Conservation (phyloP, 2,113 vertebrate genomes). For the Empidonax traillii region DNA sequence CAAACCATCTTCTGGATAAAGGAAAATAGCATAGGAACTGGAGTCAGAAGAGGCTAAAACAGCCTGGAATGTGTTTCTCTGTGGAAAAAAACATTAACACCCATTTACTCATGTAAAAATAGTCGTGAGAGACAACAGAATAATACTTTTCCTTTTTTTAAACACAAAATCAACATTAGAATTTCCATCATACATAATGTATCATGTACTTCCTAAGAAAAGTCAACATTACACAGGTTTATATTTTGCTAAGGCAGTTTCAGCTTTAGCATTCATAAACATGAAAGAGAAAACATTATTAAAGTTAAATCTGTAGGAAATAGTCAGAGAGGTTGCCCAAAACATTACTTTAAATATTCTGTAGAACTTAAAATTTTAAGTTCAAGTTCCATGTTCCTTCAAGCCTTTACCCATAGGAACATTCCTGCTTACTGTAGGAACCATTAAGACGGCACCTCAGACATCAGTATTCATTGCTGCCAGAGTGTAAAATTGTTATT, state of each 20-base stretch:
- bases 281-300: not conserved
- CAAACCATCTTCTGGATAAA: conserved; percentile 86
- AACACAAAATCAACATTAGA: not conserved
- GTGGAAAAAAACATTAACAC: not conserved
- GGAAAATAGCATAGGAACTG: conserved; percentile 86
- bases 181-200: not conserved
- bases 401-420: not conserved
- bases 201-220: not conserved
- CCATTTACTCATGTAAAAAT: conserved; percentile 11
- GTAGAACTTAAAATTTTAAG: too few species aligned
- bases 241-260: not conserved
- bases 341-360: not conserved
- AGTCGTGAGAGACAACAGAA: not conserved
- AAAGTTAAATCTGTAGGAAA: not conserved
- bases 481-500: not conserved
- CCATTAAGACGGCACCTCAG: not conserved
- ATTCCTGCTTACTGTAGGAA: not conserved
- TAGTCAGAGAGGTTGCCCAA: not conserved
- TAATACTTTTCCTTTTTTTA: not conserved
- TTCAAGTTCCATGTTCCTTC: not conserved
- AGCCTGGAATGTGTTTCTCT: conserved; percentile 96
- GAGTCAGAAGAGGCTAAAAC: conserved; percentile 84
- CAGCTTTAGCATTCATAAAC: not conserved
- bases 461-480: not conserved
- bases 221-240: not conserved